Percentiles rank a stretch among this genome's conserved stretches.
Evolutionary conservation across 2,888 invertebrate genomes (phyloP).

Genomic region (Imbricaverruca yamaguchii): DNA sequence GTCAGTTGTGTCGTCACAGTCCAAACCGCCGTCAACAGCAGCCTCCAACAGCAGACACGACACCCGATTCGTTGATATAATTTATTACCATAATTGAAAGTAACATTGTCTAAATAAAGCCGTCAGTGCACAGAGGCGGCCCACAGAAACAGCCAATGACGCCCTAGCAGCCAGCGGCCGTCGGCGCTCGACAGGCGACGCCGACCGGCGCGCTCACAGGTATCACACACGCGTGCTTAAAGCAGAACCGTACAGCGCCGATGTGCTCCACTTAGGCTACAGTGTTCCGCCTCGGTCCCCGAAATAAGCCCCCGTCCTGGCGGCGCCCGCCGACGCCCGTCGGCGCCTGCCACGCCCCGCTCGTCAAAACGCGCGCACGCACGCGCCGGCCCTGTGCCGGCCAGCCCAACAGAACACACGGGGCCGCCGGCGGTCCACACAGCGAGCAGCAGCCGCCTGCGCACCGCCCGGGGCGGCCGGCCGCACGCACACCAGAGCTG

Average conservation of each 20-base stretch:
- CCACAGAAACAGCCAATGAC: not conserved
- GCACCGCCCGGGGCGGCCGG: not conserved
- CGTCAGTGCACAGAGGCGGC: not conserved
- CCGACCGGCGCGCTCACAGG: not conserved
- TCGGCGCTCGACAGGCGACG: not conserved
- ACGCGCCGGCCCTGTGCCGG: not conserved
- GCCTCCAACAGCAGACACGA: too few species aligned
- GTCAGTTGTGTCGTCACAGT: too few species aligned
- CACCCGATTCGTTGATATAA: not conserved
- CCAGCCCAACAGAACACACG: not conserved
- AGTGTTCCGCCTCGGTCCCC: not conserved
- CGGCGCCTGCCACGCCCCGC: not conserved
- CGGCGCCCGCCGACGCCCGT: not conserved
- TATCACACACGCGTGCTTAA: constrained; percentile 20
- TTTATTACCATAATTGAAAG: constrained; percentile 21
- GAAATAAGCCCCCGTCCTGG: not conserved
- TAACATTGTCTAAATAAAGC: constrained; percentile 19
- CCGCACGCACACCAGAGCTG: not conserved
- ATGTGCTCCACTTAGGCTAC: not conserved
- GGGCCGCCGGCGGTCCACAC: not conserved
- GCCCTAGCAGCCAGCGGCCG: not conserved
- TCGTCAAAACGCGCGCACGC: not conserved
- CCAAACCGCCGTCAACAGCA: too few species aligned
- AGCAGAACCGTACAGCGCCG: constrained; percentile 6
- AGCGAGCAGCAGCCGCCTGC: not conserved